Percentiles rank a stretch among this genome's conserved stretches.
These are phyloP conservation scores for Tachina lurida DNA, from an alignment of 2,888 invertebrate genomes.

Conservation along the genomic window DNA sequence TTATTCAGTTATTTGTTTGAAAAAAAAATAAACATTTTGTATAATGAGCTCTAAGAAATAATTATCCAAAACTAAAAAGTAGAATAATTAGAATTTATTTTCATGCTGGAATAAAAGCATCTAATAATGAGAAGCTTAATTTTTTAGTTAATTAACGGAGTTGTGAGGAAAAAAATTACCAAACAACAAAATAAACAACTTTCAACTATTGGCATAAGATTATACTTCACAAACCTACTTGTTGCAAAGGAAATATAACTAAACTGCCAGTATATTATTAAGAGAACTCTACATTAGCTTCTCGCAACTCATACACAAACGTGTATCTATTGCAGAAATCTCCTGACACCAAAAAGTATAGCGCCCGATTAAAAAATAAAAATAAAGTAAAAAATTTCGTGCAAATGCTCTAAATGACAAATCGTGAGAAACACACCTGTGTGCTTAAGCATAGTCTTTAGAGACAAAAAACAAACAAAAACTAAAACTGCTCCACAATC, in stretches of 20 bases:
- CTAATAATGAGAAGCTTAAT: neutral
- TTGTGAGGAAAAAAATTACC: neutral
- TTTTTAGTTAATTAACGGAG: constrained; percentile 26
- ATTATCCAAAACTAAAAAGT: constrained; percentile 34
- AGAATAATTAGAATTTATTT: constrained; percentile 20
- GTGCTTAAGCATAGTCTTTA: constrained; percentile 49
- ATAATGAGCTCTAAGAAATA: constrained; percentile 26
- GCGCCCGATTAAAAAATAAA: neutral
- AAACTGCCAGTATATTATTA: neutral
- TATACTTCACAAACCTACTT: neutral
- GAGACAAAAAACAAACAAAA: neutral
- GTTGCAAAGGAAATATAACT: neutral
- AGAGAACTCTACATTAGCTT: neutral
- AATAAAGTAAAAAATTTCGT: constrained; percentile 58
- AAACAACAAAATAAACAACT: neutral
- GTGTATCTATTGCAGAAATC: neutral
- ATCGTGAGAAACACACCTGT: constrained; percentile 75
- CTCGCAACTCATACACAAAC: no score
- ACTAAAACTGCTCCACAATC: constrained; percentile 23
- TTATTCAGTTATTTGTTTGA: no score
- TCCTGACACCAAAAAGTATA: constrained; percentile 4
- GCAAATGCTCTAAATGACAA: constrained; percentile 71
- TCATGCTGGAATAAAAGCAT: neutral
- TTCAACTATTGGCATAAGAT: neutral
- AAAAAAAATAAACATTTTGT: no score